Percentiles rank a stretch among this genome's conserved stretches.
phyloP scores from a whole-genome alignment of 2,113 vertebrate species.

The Chaetura pelagica region DNA sequence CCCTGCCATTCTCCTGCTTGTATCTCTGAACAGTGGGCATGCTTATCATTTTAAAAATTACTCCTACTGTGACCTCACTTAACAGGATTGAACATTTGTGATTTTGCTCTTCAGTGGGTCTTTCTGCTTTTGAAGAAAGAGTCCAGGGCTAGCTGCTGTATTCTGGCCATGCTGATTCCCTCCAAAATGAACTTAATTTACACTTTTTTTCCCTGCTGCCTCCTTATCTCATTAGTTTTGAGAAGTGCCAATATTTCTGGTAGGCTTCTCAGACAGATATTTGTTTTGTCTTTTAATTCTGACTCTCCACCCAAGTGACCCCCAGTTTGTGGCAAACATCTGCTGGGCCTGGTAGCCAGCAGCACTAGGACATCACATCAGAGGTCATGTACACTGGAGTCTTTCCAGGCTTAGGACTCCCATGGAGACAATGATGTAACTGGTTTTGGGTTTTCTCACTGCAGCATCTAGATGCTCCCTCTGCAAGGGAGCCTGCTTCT shows the following conservation, averaged over 20 bases:
- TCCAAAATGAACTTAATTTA: constrained; percentile 14
- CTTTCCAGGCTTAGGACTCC: not conserved
- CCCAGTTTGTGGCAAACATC: not conserved
- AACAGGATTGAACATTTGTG: not conserved
- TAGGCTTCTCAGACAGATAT: not conserved
- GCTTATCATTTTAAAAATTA: constrained; percentile 45
- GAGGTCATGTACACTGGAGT: not conserved
- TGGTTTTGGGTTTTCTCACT: not conserved
- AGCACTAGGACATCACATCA: not conserved
- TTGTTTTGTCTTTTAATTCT: constrained; percentile 17
- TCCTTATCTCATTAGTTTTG: not conserved
- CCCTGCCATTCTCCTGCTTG: not conserved
- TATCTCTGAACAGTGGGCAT: constrained; percentile 30
- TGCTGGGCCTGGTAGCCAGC: not conserved
- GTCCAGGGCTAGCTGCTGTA: not conserved
- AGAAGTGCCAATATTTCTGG: not conserved
- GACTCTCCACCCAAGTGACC: not conserved
- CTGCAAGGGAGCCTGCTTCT: not conserved
- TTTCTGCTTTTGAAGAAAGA: constrained; percentile 16
- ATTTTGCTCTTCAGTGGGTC: constrained; percentile 54
- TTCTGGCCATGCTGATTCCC: constrained; percentile 13
- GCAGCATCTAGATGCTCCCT: not conserved
- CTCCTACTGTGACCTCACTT: constrained; percentile 60
- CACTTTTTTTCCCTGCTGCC: not conserved
- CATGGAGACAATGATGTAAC: not conserved